Evolutionary conservation across 2,797 vertebrate genomes (phyloP).

Genomic region (Borostomias antarcticus): DNA sequence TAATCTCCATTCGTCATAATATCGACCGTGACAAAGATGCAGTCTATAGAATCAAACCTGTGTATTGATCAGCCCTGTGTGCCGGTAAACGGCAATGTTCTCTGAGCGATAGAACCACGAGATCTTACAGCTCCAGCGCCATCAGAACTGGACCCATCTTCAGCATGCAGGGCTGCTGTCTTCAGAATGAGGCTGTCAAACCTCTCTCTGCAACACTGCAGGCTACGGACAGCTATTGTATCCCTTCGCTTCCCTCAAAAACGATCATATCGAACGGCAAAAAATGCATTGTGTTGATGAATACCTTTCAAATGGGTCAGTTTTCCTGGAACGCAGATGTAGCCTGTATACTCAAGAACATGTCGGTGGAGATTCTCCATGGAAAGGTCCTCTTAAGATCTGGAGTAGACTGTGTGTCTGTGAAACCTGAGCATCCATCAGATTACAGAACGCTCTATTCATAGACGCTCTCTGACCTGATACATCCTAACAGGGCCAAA

Average conservation of each 20-base stretch:
- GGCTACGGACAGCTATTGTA: background rate
- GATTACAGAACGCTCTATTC: background rate
- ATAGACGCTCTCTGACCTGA: background rate
- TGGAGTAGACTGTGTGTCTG: background rate
- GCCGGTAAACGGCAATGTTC: conserved; percentile 51
- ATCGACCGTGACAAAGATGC: conserved; percentile 71
- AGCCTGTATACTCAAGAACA: background rate
- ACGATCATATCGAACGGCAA: background rate
- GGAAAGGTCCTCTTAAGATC: too few relatives aligned
- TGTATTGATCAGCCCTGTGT: conserved; percentile 58
- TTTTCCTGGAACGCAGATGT: background rate
- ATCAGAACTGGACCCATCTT: background rate
- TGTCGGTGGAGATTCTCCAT: background rate
- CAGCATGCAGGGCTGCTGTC: background rate
- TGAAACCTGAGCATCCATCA: background rate
- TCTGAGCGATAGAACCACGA: conserved; percentile 26
- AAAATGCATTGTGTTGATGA: background rate
- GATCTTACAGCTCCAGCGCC: background rate
- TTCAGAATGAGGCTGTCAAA: background rate
- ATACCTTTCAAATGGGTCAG: too few relatives aligned
- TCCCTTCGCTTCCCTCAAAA: background rate
- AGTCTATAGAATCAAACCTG: conserved; percentile 52
- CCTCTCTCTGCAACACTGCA: background rate
- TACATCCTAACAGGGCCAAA: background rate
- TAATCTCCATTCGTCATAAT: conserved; percentile 75